Conservation (phyloP, 2,113 vertebrate species). For the Peromyscus polionotus region DNA sequence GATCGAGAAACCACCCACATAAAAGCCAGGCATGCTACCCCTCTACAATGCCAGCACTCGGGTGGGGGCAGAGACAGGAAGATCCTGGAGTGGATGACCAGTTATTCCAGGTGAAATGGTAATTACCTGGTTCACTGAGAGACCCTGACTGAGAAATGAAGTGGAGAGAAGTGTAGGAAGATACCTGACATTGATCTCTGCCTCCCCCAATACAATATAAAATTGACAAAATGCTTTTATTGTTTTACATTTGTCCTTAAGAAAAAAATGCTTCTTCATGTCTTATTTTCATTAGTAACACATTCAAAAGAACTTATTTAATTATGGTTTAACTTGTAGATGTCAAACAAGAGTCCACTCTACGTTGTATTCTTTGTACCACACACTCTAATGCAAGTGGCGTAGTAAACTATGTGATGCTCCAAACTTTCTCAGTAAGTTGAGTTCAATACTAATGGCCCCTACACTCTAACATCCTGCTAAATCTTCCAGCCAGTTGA, state of each 20-base stretch:
- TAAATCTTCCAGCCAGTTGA: conserved; percentile 55
- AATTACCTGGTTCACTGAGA: not conserved
- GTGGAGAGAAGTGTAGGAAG: not conserved
- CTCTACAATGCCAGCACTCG: no score
- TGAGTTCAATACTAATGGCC: conserved; percentile 15
- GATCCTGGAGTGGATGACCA: not conserved
- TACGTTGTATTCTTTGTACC: conserved; percentile 29
- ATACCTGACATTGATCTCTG: not conserved
- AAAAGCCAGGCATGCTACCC: not conserved
- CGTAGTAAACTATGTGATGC: not conserved
- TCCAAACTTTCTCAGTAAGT: conserved; percentile 60
- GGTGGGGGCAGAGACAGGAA: not conserved
- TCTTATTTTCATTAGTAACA: conserved; percentile 10
- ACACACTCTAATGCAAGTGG: not conserved
- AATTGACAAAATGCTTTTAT: not conserved
- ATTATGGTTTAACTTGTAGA: not conserved
- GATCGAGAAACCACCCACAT: not conserved
- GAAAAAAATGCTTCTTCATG: not conserved
- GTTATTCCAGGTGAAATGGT: not conserved
- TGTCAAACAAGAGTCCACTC: not conserved
- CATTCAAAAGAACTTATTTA: conserved; percentile 37
- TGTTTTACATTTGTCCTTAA: not conserved
- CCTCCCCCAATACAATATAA: no score
- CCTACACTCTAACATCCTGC: conserved; percentile 44
- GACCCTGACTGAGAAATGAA: not conserved